These are phyloP conservation scores for Thereva nobilitata DNA, from an alignment of 2,888 invertebrate species.

Conservation along the genomic window DNA sequence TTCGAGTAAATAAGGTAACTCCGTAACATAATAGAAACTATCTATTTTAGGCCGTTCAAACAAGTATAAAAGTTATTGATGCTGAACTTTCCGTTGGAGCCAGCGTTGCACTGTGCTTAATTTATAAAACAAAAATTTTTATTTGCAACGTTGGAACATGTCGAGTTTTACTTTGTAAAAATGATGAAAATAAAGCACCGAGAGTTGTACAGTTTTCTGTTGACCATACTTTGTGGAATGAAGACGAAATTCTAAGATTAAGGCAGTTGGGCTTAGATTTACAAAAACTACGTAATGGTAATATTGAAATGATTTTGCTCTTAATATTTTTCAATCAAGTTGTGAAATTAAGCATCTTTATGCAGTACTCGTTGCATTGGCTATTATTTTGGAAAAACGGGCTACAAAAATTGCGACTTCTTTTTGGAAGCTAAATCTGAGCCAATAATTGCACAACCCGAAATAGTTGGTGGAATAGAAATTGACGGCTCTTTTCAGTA, in stretches of 20 bases:
- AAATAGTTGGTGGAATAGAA: conserved; percentile 78
- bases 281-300: conserved; percentile 54
- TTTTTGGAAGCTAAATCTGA: conserved; percentile 71
- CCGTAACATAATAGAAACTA: conserved; percentile 49
- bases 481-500: conserved; percentile 69
- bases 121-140: conserved; percentile 76
- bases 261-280: conserved; percentile 75
- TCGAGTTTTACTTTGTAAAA: conserved; percentile 78
- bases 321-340: conserved; percentile 8
- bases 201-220: conserved; percentile 75
- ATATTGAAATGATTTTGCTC: conserved; percentile 15
- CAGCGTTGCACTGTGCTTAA: conserved; percentile 79
- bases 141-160: conserved; percentile 83
- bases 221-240: conserved; percentile 83
- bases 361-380: conserved; percentile 83
- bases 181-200: conserved; percentile 73
- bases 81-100: conserved; percentile 80
- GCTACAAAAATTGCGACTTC: conserved; percentile 80
- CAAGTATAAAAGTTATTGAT: conserved; percentile 74
- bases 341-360: conserved; percentile 37
- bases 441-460: conserved; percentile 82
- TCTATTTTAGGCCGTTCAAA: conserved; percentile 61
- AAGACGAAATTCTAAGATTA: conserved; percentile 80
- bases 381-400: conserved; percentile 84
- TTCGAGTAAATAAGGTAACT: background rate